Evolutionary conservation across 2,888 invertebrate genomes (phyloP), one percentile per base, ranked within the genome.

Genomic region (Leptinotarsa juncta): DNA sequence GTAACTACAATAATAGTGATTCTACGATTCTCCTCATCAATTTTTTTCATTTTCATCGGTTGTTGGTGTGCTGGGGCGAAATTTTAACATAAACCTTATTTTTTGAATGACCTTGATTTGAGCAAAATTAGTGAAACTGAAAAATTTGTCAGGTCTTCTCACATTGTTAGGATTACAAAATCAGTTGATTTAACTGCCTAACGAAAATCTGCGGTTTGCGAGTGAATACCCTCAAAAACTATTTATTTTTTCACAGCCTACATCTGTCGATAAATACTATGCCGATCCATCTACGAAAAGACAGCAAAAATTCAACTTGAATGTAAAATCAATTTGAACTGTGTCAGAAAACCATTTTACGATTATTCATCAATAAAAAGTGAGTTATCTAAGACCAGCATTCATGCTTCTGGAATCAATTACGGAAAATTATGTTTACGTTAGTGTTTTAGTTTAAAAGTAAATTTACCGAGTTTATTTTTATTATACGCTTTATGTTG

Each of bases 371-470:
- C 57, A 23, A 57, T 57, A 57, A 57, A 57, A 23, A 57, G 23
- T 14, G 26, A 23, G 57, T 57, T 57, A 57, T 57, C 57, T 20
- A 14, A 20, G 57, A 23, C 20, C 57, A 23, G 57, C 57, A 57
- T 57, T 57, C 57, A 57, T 20, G 23, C 57, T 23, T 57, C 20
- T 57, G 32, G n/a, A 62, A 62, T 62, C 62, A n/a, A 62, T 62
- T 62, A 62, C 32, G 32, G n/a, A 62, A 62, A 62, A 62, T 62
- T 62, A 62, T 62, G n/a, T 62, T 62, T 62, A 62, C 62, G 26
- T 42, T 42, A 42, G 62, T 42, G n/a, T 62, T 62, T 62, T 62
- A 62, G 62, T 62, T 62, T 42, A 5, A 26, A 60, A 60, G 62
- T 32, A 62, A 62, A 62, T 62, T 62, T 62, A 42, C 32, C 62